These are phyloP conservation scores for Rapana venosa DNA, from an alignment of 2,888 invertebrate species.

Conservation along the genomic window DNA sequence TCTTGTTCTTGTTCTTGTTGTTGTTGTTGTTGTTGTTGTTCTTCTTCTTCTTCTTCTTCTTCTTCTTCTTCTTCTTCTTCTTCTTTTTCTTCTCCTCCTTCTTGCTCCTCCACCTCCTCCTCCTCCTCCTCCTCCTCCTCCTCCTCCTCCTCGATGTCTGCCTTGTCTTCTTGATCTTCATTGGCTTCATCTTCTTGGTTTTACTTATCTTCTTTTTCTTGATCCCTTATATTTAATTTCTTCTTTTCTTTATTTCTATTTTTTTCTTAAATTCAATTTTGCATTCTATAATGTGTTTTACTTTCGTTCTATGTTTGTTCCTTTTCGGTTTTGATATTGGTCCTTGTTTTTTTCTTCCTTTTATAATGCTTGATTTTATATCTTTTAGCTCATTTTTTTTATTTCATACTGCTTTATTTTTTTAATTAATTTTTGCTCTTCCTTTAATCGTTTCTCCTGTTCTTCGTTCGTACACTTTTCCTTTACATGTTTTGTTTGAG, in stretches of 20 bases:
- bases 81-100: not conserved
- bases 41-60: constrained; percentile 3
- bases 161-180: not conserved
- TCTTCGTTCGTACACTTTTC: too few species aligned
- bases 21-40: not conserved
- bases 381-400: too few species aligned
- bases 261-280: too few species aligned
- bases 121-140: not conserved
- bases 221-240: not conserved
- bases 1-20: not conserved
- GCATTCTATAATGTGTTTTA: too few species aligned
- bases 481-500: too few species aligned
- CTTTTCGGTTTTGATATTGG: too few species aligned
- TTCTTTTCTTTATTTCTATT: not conserved
- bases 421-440: too few species aligned
- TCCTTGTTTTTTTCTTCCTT: too few species aligned
- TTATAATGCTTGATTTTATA: too few species aligned
- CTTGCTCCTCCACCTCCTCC: not conserved
- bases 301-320: too few species aligned
- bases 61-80: not conserved
- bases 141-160: not conserved
- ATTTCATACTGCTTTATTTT: too few species aligned
- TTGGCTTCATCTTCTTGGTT: not conserved
- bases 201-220: not conserved
- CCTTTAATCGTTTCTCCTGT: too few species aligned